phyloP scores from a whole-genome alignment of 2,888 invertebrate species.

The Lepidocyrtoides sp. region DNA sequence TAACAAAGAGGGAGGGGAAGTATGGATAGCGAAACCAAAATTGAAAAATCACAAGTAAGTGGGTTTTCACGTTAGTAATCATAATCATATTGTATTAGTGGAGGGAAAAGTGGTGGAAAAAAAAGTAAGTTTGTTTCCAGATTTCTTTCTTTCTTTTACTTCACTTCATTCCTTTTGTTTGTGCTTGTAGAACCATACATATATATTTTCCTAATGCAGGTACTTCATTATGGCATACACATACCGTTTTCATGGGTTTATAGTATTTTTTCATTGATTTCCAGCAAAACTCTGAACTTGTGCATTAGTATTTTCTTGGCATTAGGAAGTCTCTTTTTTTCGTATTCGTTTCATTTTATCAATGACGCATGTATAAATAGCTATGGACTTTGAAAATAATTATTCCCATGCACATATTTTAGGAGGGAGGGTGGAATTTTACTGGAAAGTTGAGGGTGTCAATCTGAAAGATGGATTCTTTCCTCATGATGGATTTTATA shows the following conservation, averaged over 20 bases:
- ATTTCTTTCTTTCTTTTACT: neutral
- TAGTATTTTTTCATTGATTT: conserved; percentile 22
- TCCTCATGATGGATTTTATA: neutral
- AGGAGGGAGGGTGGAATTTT: too few species aligned
- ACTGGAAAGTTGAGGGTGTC: too few species aligned
- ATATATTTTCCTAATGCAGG: neutral
- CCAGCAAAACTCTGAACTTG: neutral
- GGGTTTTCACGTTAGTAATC: conserved; percentile 41
- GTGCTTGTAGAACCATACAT: neutral
- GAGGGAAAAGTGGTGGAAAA: neutral
- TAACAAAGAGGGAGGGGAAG: conserved; percentile 13
- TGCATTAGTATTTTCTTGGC: neutral
- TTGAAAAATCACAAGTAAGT: conserved; percentile 57
- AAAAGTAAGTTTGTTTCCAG: neutral
- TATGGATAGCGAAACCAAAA: conserved; percentile 54
- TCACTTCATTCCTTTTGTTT: neutral
- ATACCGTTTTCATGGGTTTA: neutral
- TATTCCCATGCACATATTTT: too few species aligned
- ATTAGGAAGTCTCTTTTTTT: neutral
- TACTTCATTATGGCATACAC: neutral
- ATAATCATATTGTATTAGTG: too few species aligned
- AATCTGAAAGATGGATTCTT: neutral
- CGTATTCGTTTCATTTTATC: neutral
- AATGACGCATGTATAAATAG: too few species aligned
- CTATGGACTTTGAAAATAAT: too few species aligned